Evolutionary conservation across 2,888 invertebrate species (phyloP).

Genomic region (Aphodius sticticus): DNA sequence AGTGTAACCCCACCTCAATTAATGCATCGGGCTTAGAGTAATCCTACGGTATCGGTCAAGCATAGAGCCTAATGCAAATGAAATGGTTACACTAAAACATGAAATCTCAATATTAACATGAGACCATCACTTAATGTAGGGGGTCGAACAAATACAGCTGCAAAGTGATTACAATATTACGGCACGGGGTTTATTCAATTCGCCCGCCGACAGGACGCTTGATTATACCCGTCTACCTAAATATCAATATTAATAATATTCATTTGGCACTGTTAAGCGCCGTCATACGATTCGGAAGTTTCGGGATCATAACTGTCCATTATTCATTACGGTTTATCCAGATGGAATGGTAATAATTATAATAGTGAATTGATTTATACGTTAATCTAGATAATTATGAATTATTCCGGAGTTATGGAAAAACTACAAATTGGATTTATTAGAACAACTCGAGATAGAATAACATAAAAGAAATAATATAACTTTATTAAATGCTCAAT

Average conservation of each 20-base stretch:
- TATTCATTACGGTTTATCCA: not conserved
- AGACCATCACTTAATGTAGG: constrained; percentile 12
- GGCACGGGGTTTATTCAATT: not conserved
- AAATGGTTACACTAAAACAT: constrained; percentile 38
- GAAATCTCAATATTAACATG: constrained; percentile 22
- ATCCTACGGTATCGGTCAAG: constrained; percentile 41
- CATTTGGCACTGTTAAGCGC: not conserved
- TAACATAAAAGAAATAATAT: too few relatives aligned
- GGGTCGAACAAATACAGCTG: not conserved
- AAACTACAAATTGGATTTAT: not conserved
- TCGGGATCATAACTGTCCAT: not conserved
- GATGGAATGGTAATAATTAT: not conserved
- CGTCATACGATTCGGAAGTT: not conserved
- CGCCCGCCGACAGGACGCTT: not conserved
- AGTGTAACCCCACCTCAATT: constrained; percentile 41
- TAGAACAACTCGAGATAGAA: not conserved
- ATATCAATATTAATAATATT: not conserved
- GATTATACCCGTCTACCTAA: not conserved
- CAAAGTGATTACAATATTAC: not conserved
- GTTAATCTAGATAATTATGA: not conserved
- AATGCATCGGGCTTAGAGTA: constrained; percentile 41
- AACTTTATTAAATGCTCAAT: too few relatives aligned
- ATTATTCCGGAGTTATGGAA: not conserved
- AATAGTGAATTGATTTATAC: not conserved
- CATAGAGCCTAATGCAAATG: constrained; percentile 42